Evolutionary conservation across 2,797 vertebrate genomes (phyloP).

Genomic region (Halcyon leucocephala): DNA sequence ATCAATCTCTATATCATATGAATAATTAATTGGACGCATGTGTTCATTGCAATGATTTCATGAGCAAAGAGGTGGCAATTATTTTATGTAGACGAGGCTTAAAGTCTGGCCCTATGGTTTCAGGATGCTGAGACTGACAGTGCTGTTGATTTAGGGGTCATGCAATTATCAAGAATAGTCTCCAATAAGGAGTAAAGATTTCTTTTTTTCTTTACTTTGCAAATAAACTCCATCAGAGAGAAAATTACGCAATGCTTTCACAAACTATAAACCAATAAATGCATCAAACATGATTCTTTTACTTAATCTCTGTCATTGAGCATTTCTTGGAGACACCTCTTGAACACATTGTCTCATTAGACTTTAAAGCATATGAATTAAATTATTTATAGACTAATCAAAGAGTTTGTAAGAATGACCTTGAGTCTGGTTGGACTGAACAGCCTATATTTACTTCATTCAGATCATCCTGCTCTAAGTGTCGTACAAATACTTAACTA

Average conservation of each 20-base stretch:
- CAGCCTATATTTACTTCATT: neutral
- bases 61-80: neutral
- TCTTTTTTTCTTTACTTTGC: neutral
- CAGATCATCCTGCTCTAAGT: neutral
- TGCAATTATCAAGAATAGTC: rapidly evolving
- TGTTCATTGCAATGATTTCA: neutral
- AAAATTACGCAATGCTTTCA: neutral
- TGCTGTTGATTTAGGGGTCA: neutral
- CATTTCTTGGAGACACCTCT: neutral
- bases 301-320: neutral
- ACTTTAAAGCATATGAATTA: neutral
- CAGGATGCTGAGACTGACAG: neutral
- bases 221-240: neutral
- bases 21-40: neutral
- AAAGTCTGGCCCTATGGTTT: neutral
- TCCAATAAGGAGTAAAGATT: neutral
- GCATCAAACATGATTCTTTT: neutral
- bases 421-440: neutral
- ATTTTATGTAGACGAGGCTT: neutral
- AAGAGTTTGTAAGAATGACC: neutral
- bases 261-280: neutral
- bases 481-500: neutral
- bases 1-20: neutral
- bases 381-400: neutral
- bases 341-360: neutral